Evolutionary conservation across 2,797 vertebrate species (phyloP).

Genomic region (Cynopterus sphinx): DNA sequence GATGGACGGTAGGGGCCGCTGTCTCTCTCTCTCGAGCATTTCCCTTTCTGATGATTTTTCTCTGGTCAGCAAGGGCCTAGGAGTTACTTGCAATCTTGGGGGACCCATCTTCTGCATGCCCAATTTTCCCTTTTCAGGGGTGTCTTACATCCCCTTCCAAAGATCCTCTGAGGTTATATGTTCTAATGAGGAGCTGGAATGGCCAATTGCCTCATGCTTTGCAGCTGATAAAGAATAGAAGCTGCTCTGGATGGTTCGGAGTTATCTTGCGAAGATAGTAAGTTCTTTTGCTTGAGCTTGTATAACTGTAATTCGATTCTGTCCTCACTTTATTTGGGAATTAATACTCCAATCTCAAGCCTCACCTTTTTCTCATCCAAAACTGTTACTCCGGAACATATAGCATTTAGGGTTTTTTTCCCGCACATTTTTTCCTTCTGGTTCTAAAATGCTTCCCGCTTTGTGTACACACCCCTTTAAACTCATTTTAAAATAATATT

Average conservation of each 20-base stretch:
- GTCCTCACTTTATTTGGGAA: not conserved
- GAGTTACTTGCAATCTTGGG: not conserved
- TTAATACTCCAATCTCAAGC: not conserved
- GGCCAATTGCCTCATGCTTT: not conserved
- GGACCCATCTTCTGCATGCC: not conserved
- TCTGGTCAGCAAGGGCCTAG: not conserved
- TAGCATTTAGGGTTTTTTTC: not conserved
- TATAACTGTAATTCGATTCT: not conserved
- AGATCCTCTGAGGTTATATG: not conserved
- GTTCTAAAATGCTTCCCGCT: not conserved
- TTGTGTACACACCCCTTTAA: not conserved
- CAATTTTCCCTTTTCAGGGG: not conserved
- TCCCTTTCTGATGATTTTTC: not conserved
- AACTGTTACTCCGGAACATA: not conserved
- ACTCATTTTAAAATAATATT: not conserved
- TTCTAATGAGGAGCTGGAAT: not conserved
- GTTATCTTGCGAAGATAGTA: not conserved
- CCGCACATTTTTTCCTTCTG: not conserved
- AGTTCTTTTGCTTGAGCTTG: not conserved
- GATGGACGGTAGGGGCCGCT: slow-evolving; percentile 36
- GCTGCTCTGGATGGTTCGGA: not conserved
- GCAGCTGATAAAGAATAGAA: not conserved
- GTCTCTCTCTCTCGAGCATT: not conserved
- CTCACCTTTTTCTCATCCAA: not conserved
- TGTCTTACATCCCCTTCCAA: not conserved